Conservation (phyloP, 2,113 vertebrate genomes). For the Canis aureus region DNA sequence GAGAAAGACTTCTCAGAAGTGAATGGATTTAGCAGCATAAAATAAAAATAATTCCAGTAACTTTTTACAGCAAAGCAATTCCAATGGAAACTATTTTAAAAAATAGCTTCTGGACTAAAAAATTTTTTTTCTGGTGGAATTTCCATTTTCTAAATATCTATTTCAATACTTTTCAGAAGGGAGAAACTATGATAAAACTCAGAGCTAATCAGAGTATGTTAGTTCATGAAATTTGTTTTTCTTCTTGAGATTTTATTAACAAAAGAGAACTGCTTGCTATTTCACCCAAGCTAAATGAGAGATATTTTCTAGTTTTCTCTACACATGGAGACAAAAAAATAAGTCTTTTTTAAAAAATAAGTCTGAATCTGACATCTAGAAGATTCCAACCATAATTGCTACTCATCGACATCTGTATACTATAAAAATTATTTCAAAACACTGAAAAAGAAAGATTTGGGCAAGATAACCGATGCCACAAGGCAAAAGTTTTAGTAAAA, state of each 20-base stretch:
- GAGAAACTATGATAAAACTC: constrained; percentile 30
- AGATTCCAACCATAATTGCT: constrained; percentile 30
- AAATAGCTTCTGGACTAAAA: constrained; percentile 15
- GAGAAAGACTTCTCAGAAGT: constrained; percentile 49
- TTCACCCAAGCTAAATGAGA: constrained; percentile 39
- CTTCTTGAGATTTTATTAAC: constrained; percentile 60
- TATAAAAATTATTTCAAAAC: constrained; percentile 49
- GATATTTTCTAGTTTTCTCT: constrained; percentile 6
- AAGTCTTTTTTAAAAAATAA: constrained; percentile 47
- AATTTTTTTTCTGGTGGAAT: constrained; percentile 20
- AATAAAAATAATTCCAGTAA: constrained; percentile 53
- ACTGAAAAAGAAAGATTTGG: constrained; percentile 22
- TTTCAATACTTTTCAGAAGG: constrained; percentile 55
- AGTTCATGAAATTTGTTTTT: constrained; percentile 55
- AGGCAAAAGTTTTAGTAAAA: constrained; percentile 52
- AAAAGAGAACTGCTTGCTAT: constrained; percentile 43
- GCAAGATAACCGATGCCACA: constrained; percentile 9
- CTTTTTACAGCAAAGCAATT: constrained; percentile 49
- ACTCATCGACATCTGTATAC: not conserved
- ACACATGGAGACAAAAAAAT: constrained; percentile 3
- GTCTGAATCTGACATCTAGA: constrained; percentile 35
- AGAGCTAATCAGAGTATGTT: constrained; percentile 10
- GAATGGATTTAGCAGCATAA: constrained; percentile 34
- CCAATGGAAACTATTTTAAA: constrained; percentile 27
- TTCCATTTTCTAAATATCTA: constrained; percentile 43